Base-by-base conservation (phyloP, 2,113 vertebrate genomes). In the Lagenorhynchus albirostris region DNA sequence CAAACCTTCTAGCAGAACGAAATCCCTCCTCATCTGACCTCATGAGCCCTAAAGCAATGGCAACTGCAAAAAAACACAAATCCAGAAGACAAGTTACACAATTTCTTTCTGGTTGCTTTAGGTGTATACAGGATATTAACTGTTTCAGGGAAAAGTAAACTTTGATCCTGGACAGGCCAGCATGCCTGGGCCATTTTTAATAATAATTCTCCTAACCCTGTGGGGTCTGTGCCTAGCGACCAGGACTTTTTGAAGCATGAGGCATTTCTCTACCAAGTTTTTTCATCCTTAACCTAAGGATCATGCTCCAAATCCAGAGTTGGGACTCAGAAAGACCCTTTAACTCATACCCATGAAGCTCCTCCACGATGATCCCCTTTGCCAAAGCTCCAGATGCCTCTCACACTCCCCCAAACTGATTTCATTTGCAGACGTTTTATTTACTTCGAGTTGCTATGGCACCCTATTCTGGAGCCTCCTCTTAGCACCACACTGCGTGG, bases 381-480 rank as follows among this genome's bases (percentile, higher is more conserved):
- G 13, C 0, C 84, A 95, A 97, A 50, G 36, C 81, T 94, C 12
- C 33, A 97, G 12, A 94, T 63, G 55, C 96, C 93, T 71, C 82
- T n/a, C 58, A 68, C 86, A 94, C 91, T 95, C 92, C 96, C 95
- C 95, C 91, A 94, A 94, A 70, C 25, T 31, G 89, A 94, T 50
- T 79, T 71, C 96, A 2, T 10, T 92, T 65, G 86, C 98, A 97
- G 98, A 94, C 96, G 86, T 98, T 98, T 99, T 99, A 99, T 99
- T 99, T 99, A 99, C 98, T 98, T 92, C 93, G n/a, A 5, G 98
- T 99, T 98, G 98, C 98, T 98, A 98, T 99, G 98, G 96, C 91
- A 98, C 96, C 98, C 0, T 84, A 83, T 89, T 92, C 97, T 96
- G 96, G 88, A 98, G 93, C 95, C 98, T 98, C 98, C 95, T 58